Conservation (phyloP, 2,797 vertebrate species). For the Bovichtus diacanthus region DNA sequence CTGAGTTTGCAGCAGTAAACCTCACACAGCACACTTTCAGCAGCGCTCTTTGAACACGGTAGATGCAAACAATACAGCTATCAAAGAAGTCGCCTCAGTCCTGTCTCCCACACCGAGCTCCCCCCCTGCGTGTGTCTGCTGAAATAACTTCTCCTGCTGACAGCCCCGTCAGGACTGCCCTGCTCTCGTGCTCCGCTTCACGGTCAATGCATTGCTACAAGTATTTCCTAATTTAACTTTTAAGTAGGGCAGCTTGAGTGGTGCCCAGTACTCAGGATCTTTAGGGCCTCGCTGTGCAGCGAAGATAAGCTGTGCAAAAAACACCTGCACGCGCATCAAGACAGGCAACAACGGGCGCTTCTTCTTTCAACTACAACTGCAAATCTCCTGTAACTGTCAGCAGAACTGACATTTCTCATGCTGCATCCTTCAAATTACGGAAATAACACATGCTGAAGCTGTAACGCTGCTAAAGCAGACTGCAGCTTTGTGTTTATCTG, state of each 20-base stretch:
- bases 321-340: slow-evolving; percentile 42
- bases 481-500: slow-evolving; percentile 19
- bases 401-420: slow-evolving; percentile 22
- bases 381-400: slow-evolving; percentile 48
- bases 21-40: slow-evolving; percentile 28
- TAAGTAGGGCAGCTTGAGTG: slow-evolving; percentile 7
- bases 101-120: slow-evolving; percentile 33
- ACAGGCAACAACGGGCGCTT: slow-evolving; percentile 19
- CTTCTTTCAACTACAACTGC: slow-evolving; percentile 36
- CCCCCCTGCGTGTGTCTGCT: slow-evolving; percentile 34
- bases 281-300: slow-evolving; percentile 48
- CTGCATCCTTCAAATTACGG: slow-evolving; percentile 8
- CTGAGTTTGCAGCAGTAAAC: slow-evolving; percentile 34
- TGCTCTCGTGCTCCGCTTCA: slow-evolving; percentile 33
- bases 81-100: slow-evolving; percentile 49
- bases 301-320: slow-evolving; percentile 49
- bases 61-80: slow-evolving; percentile 50
- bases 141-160: slow-evolving; percentile 48
- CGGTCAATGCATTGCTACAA: slow-evolving; percentile 41
- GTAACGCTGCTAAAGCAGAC: neutral
- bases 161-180: slow-evolving; percentile 30
- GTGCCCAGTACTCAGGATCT: slow-evolving; percentile 26
- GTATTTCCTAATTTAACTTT: slow-evolving; percentile 34
- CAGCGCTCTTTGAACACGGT: slow-evolving; percentile 44
- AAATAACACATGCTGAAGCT: slow-evolving; percentile 12